phyloP scores from a whole-genome alignment of 92 coral and sea anemone species.

The Umimayanthus chanpuru region DNA sequence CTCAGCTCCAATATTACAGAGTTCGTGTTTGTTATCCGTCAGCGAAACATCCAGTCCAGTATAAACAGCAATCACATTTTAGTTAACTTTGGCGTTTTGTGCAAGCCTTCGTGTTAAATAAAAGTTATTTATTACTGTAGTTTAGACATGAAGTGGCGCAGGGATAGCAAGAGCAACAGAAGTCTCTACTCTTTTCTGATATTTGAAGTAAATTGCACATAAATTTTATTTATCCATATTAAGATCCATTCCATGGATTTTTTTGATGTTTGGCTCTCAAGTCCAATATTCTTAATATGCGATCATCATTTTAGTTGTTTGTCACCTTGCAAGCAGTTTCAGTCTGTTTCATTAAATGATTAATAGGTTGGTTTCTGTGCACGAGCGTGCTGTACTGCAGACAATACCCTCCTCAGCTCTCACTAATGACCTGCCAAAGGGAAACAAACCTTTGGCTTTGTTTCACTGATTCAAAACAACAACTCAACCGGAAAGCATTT shows the following conservation, averaged over 20 bases:
- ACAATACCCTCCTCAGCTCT: not conserved
- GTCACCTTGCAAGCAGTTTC: not conserved
- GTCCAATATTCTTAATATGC: constrained; percentile 18
- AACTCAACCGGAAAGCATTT: not conserved
- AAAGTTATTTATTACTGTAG: not conserved
- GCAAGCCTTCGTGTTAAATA: not conserved
- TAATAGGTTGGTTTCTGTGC: not conserved
- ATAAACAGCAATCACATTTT: not conserved
- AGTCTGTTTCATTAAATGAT: not conserved
- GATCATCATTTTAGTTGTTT: not conserved
- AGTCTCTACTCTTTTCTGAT: not conserved
- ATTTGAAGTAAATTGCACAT: not conserved
- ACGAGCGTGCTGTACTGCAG: not conserved
- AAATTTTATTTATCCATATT: constrained; percentile 9
- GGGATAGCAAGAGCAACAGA: not conserved
- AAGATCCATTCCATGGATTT: constrained; percentile 29
- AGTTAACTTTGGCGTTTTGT: not conserved
- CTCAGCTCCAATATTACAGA: not conserved
- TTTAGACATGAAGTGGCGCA: not conserved
- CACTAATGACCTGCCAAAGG: not conserved
- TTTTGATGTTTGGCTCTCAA: not conserved
- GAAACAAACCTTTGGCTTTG: not conserved
- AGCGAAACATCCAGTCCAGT: not conserved
- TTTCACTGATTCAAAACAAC: not conserved
- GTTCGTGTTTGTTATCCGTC: not conserved